Evolutionary conservation across 1,140 invertebrate genomes (phyloP), one percentile per base, ranked within the genome.

Genomic region (Lepidurus arcticus): DNA sequence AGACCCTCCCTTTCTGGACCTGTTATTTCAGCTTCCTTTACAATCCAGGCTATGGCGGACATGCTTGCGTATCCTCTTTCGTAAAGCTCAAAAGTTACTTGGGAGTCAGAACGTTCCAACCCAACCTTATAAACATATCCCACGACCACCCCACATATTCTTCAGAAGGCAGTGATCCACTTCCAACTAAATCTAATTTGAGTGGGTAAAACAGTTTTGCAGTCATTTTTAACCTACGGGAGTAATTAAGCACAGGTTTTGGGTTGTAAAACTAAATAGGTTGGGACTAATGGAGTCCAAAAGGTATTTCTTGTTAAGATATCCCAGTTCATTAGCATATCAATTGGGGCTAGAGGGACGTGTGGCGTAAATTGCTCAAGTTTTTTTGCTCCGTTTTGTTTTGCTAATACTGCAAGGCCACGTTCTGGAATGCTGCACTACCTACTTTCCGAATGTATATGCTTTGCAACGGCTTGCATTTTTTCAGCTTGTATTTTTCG

Each of bases 311-410:
- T 21, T 65, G 53, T 65, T 65, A 65, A 65, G 21, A 65, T 21
- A 11, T 65, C 13, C 53, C 53, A 65, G 16, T 21, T 65, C 6
- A 65, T 65, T 65, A 65, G 53, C 53, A 65, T 65, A 65, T 65
- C 53, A 65, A 65, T 65, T 65, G 53, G 53, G 53, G 53, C 53
- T 65, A 65, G 21, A 65, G 53, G 53, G 21, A 65, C 53, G 53
- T 65, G 53, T 65, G 53, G 53, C 53, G 53, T 65, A 7, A 65
- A 65, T 16, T 65, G 53, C 53, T 65, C 21, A 65, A 65, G 53
- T 65, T 21, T 21, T 21, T 65, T 65, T 65, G 53, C 53, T 21
- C 53, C 53, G 53, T 21, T 65, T 65, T 65, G 74, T 75, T 75
- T 75, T 43, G 42, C 16, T 75, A 16, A 75, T 16, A 16, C 43